phyloP scores from a whole-genome alignment of 2,113 vertebrate species.

The Sinocyclocheilus grahami region DNA sequence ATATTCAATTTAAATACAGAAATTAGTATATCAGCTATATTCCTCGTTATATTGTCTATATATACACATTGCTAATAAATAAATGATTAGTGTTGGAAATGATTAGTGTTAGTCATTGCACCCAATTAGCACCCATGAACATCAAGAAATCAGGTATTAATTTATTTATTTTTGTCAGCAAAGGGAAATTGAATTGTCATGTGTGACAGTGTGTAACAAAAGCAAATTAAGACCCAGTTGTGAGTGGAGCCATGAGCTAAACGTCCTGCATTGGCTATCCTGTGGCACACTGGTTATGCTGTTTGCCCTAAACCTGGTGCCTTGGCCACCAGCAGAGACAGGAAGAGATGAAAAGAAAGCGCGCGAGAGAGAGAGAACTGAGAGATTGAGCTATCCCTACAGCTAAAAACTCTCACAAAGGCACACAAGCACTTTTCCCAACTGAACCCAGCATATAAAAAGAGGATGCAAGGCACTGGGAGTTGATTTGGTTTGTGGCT shows the following conservation, averaged over 20 bases:
- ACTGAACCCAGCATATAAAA: constrained; percentile 26
- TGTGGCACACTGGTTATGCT: constrained; percentile 29
- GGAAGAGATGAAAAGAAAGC: constrained; percentile 2
- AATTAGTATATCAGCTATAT: not conserved
- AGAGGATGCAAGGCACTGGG: constrained; percentile 15
- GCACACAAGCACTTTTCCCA: constrained; percentile 24
- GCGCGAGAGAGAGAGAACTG: not conserved
- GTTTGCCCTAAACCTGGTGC: constrained; percentile 29
- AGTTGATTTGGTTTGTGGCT: constrained; percentile 38
- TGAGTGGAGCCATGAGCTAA: not conserved
- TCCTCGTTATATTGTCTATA: not conserved
- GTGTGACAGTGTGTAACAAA: not conserved
- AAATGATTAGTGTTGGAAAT: not conserved
- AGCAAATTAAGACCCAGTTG: not conserved
- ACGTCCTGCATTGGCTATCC: constrained; percentile 58
- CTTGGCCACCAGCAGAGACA: constrained; percentile 4
- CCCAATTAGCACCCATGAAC: too few species aligned
- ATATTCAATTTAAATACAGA: not conserved
- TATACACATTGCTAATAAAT: not conserved
- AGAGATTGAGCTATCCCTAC: constrained; percentile 12
- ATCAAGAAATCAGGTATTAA: not conserved
- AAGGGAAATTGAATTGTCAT: not conserved
- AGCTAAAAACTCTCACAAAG: constrained; percentile 4
- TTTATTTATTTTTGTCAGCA: not conserved
- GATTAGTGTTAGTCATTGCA: not conserved